Percentiles rank a stretch among this genome's conserved stretches.
Evolutionary conservation across 2,888 invertebrate genomes (phyloP).

Genomic region (Drosophila picticornis): DNA sequence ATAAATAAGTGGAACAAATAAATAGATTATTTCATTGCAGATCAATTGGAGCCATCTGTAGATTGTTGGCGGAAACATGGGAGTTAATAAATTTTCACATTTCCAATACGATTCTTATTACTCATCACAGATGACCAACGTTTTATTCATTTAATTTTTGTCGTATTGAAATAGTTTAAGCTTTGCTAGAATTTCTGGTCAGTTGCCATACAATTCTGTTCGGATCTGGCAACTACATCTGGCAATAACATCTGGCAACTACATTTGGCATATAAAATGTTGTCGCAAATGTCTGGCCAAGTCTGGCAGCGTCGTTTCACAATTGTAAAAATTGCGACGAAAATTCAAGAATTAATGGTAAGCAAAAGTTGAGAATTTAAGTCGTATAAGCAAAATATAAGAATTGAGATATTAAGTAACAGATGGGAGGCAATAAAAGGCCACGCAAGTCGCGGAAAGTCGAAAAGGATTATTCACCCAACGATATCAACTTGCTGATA

Average conservation of each 20-base stretch:
- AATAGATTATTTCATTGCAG: conserved; percentile 4
- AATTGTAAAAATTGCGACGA: conserved; percentile 12
- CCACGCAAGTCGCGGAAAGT: conserved; percentile 32
- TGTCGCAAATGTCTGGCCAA: background rate
- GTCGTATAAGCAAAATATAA: background rate
- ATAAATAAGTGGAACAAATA: conserved; percentile 27
- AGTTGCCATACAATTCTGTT: conserved; percentile 6
- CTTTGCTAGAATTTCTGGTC: background rate
- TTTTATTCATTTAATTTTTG: background rate
- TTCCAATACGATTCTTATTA: background rate
- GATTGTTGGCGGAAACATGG: background rate
- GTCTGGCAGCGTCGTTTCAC: conserved; percentile 40
- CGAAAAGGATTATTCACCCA: conserved; percentile 39
- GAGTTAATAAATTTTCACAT: background rate
- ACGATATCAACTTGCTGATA: conserved; percentile 38
- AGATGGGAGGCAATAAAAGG: conserved; percentile 21
- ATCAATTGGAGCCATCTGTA: conserved; percentile 13
- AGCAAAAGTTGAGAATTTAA: background rate
- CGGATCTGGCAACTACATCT: background rate
- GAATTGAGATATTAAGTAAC: background rate
- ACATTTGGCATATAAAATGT: conserved; percentile 23
- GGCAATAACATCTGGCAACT: conserved; percentile 37
- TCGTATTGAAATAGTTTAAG: background rate
- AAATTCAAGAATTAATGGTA: background rate
- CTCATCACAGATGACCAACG: background rate